Percentiles rank a stretch among this genome's conserved stretches.
These are phyloP conservation scores for Camponotus floridanus DNA, from an alignment of 1,140 invertebrate genomes.

Conservation along the genomic window DNA sequence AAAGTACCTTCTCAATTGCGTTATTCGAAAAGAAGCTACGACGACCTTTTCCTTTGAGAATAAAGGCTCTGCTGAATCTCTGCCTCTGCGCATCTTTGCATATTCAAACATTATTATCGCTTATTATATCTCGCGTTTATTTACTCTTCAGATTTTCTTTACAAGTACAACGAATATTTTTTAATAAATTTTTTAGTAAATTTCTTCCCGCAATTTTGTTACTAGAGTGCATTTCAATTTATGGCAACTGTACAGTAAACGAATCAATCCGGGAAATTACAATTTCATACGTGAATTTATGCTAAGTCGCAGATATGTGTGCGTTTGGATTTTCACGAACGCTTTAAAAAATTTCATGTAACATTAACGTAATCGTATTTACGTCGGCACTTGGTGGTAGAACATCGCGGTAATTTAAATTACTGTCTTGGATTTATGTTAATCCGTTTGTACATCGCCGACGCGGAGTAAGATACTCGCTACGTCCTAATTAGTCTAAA, in stretches of 20 bases:
- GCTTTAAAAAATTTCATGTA: constrained; percentile 2
- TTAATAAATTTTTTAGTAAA: neutral
- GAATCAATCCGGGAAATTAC: neutral
- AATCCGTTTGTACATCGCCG: neutral
- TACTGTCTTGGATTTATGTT: constrained; percentile 41
- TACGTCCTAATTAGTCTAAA: constrained; percentile 58
- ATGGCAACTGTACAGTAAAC: neutral
- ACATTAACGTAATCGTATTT: neutral
- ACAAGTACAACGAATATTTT: neutral
- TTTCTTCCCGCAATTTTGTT: neutral
- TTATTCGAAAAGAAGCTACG: constrained; percentile 2
- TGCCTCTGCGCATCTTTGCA: neutral
- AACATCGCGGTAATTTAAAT: constrained; percentile 32
- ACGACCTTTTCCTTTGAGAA: neutral
- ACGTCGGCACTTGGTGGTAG: neutral
- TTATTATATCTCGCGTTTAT: constrained; percentile 31
- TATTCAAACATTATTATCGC: constrained; percentile 40
- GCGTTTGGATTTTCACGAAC: neutral
- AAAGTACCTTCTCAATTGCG: constrained; percentile 5
- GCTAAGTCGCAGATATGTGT: neutral
- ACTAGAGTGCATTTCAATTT: neutral
- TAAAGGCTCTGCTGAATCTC: neutral
- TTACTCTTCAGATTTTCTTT: constrained; percentile 17
- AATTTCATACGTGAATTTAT: neutral
- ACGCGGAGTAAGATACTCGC: constrained; percentile 1